Evolutionary conservation across 2,797 vertebrate genomes (phyloP), one percentile per base, ranked within the genome.

Genomic region (Nyctalus aviator): DNA sequence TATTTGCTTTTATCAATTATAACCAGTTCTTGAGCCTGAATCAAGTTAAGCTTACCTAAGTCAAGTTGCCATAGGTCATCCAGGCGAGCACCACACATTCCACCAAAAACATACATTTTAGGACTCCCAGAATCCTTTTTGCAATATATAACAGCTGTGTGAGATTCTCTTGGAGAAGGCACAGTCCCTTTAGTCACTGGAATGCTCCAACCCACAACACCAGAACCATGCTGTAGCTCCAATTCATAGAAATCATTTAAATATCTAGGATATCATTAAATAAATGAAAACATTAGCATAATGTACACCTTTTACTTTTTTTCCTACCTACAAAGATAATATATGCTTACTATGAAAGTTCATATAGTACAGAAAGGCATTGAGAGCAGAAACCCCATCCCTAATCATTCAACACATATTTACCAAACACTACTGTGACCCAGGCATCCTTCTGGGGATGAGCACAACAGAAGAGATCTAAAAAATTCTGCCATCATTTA

Each of bases 21-120:
- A 96, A 91, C 30, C 37, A 79, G 64, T 69, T 85, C 46, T 87
- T 73, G 50, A 73, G 15, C 35, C 41, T 92, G 72, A 93, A 91
- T 86, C 57, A 93, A 94, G n/a, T 59, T 64, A 88, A 95, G 95
- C 98, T 98, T 98, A 99, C 99, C 99, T 41, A 99, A 98, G 90
- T 99, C 99, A 86, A 99, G 99, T 95, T 99, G 99, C 99, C 99
- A 99, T 88, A 99, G 98, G 97, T 99, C 99, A 41, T 99, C 98
- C 73, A 99, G 98, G 48, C 99, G 98, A 94, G 98, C 96, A 73
- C 99, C 99, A 94, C 99, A 99, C 99, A 99, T 99, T 92, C 99
- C 99, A 88, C 99, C 99, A 96, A 99, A 99, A 97, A 99, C 97
- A 97, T 98, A 99, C 93, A 99, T 99, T 97, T 99, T 99, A 27